Conservation (phyloP, 1,140 invertebrate genomes). For the Drosophila mojavensis region DNA sequence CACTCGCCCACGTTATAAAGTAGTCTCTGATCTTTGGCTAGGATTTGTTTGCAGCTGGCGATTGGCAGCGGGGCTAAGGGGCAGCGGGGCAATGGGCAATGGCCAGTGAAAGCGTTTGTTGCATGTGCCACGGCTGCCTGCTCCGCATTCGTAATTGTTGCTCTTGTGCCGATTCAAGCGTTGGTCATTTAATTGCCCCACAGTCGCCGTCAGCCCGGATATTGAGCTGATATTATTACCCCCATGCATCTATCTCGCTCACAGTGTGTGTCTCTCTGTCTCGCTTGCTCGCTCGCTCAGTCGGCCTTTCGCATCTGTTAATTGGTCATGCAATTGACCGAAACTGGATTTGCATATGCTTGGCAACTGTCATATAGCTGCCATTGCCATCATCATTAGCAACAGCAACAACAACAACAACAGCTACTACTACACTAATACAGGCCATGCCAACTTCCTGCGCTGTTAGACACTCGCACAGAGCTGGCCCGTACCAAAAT, state of each 20-base stretch:
- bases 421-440: background rate
- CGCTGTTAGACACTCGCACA: slow-evolving; percentile 8
- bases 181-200: slow-evolving; percentile 48
- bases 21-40: slow-evolving; percentile 33
- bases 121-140: slow-evolving; percentile 51
- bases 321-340: slow-evolving; percentile 50
- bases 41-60: slow-evolving; percentile 30
- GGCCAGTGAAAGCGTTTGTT: slow-evolving; percentile 46
- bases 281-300: no score
- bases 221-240: slow-evolving; percentile 26
- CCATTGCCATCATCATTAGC: slow-evolving; percentile 49
- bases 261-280: background rate
- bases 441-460: slow-evolving; percentile 32
- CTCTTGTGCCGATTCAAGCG: slow-evolving; percentile 50
- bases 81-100: slow-evolving; percentile 5
- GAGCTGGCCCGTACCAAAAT: slow-evolving; percentile 21
- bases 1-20: slow-evolving; percentile 35
- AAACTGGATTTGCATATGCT: slow-evolving; percentile 50
- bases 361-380: slow-evolving; percentile 42
- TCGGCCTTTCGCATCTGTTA: slow-evolving; percentile 18
- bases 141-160: slow-evolving; percentile 54
- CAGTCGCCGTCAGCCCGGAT: slow-evolving; percentile 39
- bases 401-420: slow-evolving; percentile 13
- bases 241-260: background rate
- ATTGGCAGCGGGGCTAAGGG: slow-evolving; percentile 1